Percentiles rank a stretch among this genome's conserved stretches.
Conservation (phyloP, 2,113 vertebrate species). For the Nothocercus julius region DNA sequence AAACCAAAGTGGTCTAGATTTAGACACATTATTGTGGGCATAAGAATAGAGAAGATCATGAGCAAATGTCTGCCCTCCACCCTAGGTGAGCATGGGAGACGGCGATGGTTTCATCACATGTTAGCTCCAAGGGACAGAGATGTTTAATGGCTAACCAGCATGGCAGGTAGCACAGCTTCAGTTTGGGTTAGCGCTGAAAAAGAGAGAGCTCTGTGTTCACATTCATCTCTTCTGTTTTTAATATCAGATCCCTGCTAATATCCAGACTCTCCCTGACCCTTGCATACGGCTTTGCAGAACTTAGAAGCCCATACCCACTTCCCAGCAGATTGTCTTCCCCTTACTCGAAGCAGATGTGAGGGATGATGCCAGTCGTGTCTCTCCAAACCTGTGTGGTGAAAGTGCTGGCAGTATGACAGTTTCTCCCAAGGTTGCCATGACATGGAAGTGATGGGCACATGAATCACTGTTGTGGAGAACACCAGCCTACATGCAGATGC, state of each 20-base stretch:
- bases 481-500: not conserved
- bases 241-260: not conserved
- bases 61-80: not conserved
- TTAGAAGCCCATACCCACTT: not conserved
- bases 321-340: not conserved
- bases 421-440: not conserved
- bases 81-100: not conserved
- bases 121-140: not conserved
- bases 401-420: not conserved
- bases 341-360: not conserved
- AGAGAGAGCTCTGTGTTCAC: not conserved
- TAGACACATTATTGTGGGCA: not conserved
- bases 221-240: not conserved
- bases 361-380: not conserved
- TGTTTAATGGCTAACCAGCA: not conserved
- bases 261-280: not conserved
- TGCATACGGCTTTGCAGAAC: not conserved
- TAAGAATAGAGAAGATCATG: not conserved
- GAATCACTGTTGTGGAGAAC: slow-evolving; percentile 22
- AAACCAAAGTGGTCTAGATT: not conserved
- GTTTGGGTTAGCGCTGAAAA: not conserved
- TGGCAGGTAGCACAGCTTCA: not conserved
- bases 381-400: not conserved
- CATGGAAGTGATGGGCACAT: not conserved
- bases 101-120: not conserved